Evolutionary conservation across 2,797 vertebrate species (phyloP), one percentile per base, ranked within the genome.

Genomic region (Percopsis omiscomaycus): DNA sequence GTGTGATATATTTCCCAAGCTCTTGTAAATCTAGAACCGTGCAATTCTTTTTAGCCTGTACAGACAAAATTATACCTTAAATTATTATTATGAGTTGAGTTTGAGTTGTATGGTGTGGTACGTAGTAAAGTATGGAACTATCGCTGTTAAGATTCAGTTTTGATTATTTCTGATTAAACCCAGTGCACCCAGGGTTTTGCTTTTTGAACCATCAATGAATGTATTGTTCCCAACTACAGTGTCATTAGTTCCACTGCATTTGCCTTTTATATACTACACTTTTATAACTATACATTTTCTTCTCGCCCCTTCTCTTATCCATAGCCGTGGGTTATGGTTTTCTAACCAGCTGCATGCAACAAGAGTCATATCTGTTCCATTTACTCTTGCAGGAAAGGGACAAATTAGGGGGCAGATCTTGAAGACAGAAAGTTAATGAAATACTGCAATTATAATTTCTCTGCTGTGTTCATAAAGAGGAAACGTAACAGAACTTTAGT

Each of bases 221-320:
- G 42, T 75, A 70, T 78, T 77, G 61, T 82, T 73, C 59, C 60
- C 64, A 85, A 82, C 69, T 69, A 86, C 61, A 64, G 29, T 49
- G 73, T 84, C 82, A 88, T 89, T 88, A 84, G 80, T 85, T 85
- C 76, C 81, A 71, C 68, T 67, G 63, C 66, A 77, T 84, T 88
- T 81, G 78, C 72, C 63, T 75, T 75, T 37, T 70, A 77, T 83
- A 86, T 80, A 49, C 66, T 55, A 44, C 68, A 72, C 62, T 86
- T 85, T 85, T 77, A 74, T 64, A 77, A 81, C 75, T 79, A 72
- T 84, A 81, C 27, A 79, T 78, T 81, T 77, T 56, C 52, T 58
- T 56, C 59, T 60, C 67, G 55, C 48, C 59, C 51, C 37, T 50
- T 64, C 59, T 71, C 55, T 42, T 46, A 46, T 58, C 74, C 56